Percentiles rank a stretch among this genome's conserved stretches.
These are phyloP conservation scores for Polypedilum vanderplanki DNA, from an alignment of 1,140 invertebrate genomes.

Conservation along the genomic window DNA sequence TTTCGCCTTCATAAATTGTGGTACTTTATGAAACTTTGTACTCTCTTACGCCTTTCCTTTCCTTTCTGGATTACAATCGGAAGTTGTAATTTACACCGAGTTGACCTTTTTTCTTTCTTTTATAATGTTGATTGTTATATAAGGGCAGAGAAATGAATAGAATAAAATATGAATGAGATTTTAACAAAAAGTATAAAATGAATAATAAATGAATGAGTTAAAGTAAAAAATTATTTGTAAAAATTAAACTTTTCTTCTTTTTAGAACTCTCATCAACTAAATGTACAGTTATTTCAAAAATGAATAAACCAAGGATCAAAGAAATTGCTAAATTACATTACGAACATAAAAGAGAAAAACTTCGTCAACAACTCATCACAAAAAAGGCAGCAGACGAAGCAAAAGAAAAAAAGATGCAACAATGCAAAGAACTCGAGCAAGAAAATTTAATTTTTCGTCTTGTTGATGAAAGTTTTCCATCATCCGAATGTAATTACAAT, in stretches of 20 bases:
- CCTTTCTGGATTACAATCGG: no score
- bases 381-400: neutral
- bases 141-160: no score
- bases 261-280: neutral
- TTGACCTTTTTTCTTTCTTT: no score
- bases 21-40: no score
- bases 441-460: slow-evolving; percentile 17
- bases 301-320: neutral
- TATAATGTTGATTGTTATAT: no score
- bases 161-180: no score
- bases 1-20: no score
- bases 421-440: neutral
- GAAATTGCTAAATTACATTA: neutral
- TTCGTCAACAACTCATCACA: neutral
- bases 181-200: no score
- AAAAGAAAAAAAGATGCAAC: neutral
- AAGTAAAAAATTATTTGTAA: neutral
- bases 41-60: no score
- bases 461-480: neutral
- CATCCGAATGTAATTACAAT: neutral
- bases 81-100: no score
- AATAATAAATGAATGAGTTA: no score
- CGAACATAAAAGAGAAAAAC: neutral
- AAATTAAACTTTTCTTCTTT: neutral
- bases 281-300: neutral